Percentiles rank a stretch among this genome's conserved stretches.
Evolutionary conservation across 2,113 vertebrate genomes (phyloP).

Genomic region (Campylorhamphus procurvoides): DNA sequence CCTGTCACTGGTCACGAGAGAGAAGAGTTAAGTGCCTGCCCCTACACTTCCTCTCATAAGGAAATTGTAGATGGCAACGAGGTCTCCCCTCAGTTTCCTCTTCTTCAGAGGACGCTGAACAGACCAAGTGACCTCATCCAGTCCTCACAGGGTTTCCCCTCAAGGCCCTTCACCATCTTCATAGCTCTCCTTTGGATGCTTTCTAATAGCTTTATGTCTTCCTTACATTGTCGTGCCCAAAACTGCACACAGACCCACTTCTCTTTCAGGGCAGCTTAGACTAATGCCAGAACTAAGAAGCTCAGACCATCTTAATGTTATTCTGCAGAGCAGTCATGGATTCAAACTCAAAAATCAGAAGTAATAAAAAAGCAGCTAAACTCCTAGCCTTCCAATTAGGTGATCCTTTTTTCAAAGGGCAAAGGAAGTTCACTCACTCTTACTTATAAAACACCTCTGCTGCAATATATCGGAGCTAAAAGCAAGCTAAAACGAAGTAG

Average conservation of each 20-base stretch:
- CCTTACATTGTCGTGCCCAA: neutral
- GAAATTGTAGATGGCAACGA: neutral
- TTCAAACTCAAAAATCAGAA: neutral
- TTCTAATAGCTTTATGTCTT: neutral
- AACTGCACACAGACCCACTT: neutral
- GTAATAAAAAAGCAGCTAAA: neutral
- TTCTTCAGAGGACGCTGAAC: neutral
- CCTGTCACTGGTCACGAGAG: fast-evolving
- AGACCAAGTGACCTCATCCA: neutral
- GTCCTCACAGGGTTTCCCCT: neutral
- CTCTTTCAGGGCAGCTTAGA: neutral
- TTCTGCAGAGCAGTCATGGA: neutral
- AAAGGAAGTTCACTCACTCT: neutral
- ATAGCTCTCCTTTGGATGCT: fast-evolving
- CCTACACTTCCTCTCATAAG: neutral
- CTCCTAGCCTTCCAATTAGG: neutral
- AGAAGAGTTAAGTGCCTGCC: neutral
- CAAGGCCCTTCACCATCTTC: fast-evolving
- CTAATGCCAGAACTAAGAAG: neutral
- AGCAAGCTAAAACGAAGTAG: neutral
- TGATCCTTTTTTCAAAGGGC: neutral
- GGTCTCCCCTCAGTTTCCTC: neutral
- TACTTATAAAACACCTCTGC: neutral
- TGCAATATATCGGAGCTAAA: neutral
- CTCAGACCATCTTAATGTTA: neutral